A percentile compares a stretch with the other conserved stretches of the same genome.
Conservation (phyloP, 2,888 invertebrate genomes). For the Aleiodes testaceus region DNA sequence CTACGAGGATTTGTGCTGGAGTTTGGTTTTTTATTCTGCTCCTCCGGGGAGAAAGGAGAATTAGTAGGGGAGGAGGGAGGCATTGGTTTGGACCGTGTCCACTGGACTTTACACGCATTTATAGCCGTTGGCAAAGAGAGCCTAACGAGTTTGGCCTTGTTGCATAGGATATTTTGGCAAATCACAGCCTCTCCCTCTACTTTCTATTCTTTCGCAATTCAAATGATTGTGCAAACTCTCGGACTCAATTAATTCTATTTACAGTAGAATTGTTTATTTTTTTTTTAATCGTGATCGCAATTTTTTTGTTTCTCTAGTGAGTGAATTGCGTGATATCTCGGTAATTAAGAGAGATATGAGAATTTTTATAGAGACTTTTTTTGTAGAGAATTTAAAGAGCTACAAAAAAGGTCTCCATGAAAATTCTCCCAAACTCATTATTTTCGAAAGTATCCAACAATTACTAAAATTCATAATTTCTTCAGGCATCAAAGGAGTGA, state of each 20-base stretch:
- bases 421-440: neutral
- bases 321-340: too few species aligned
- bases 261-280: neutral
- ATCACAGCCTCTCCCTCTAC: constrained; percentile 40
- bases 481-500: too few species aligned
- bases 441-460: neutral
- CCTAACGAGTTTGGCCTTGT: constrained; percentile 51
- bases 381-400: too few species aligned
- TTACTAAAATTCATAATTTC: too few species aligned
- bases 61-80: neutral
- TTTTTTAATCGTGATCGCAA: neutral
- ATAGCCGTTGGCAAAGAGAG: constrained; percentile 45
- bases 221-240: constrained; percentile 1
- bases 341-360: neutral
- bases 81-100: neutral
- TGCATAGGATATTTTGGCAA: constrained; percentile 31
- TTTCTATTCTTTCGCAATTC: constrained; percentile 41
- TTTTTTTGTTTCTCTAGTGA: neutral
- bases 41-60: neutral
- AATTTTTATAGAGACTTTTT: too few species aligned
- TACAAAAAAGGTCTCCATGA: too few species aligned
- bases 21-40: constrained; percentile 11
- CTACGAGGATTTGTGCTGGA: constrained; percentile 1
- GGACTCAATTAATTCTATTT: neutral
- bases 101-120: constrained; percentile 41